A percentile compares a stretch with the other conserved stretches of the same genome.
Conservation (phyloP, 1,140 invertebrate species). For the Euura saliciscinereae region DNA sequence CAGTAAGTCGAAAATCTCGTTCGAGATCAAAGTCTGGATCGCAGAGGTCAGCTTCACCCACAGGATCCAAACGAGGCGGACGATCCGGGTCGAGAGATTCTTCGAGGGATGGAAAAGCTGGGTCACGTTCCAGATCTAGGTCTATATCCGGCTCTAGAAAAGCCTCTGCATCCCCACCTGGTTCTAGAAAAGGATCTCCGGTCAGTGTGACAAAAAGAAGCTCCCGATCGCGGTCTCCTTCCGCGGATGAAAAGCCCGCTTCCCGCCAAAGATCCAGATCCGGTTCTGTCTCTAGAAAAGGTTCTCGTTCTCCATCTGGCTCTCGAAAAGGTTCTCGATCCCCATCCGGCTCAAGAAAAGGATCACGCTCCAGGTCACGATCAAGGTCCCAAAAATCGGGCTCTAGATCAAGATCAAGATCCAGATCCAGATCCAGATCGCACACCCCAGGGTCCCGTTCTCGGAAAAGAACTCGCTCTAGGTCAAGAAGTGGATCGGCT, state of each 20-base stretch:
- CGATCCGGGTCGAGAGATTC: neutral
- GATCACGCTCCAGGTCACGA: constrained; percentile 15
- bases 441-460: constrained; percentile 14
- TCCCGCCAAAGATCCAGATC: constrained; percentile 27
- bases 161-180: constrained; percentile 43
- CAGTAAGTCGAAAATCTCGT: constrained; percentile 37
- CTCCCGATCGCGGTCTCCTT: constrained; percentile 41
- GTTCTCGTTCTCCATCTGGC: constrained; percentile 26
- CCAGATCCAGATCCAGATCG: constrained; percentile 24
- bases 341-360: constrained; percentile 25
- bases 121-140: constrained; percentile 40
- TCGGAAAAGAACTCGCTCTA: constrained; percentile 20
- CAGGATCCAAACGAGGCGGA: constrained; percentile 36
- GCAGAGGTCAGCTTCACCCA: constrained; percentile 13
- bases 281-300: constrained; percentile 37
- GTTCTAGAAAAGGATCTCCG: constrained; percentile 35
- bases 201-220: neutral
- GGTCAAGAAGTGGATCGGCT: constrained; percentile 34
- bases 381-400: constrained; percentile 34
- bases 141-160: constrained; percentile 45
- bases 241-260: constrained; percentile 16
- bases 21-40: constrained; percentile 32
- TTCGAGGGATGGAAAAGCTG: constrained; percentile 33
- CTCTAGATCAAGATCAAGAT: constrained; percentile 34
- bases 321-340: constrained; percentile 27